Conservation (phyloP, 2,113 vertebrate genomes). For the Craseonycteris thonglongyai region DNA sequence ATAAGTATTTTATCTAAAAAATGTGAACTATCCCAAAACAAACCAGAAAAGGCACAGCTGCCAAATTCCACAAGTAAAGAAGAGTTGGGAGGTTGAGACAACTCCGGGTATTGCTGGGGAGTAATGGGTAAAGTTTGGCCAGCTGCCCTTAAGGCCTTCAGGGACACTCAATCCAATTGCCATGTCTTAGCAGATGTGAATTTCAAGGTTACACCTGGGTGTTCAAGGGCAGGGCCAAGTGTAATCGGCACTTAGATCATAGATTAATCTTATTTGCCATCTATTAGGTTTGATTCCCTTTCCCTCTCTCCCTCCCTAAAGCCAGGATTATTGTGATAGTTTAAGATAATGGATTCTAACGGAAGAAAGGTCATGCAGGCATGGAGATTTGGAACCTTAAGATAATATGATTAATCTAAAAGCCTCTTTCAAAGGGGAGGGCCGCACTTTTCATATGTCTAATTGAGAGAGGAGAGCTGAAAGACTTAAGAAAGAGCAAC, state of each 20-base stretch:
- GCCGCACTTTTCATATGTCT: slow-evolving; percentile 90
- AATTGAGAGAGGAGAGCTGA: slow-evolving; percentile 87
- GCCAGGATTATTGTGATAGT: slow-evolving; percentile 99
- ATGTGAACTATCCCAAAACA: slow-evolving; percentile 82
- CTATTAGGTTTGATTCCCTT: slow-evolving; percentile 99
- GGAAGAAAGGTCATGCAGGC: slow-evolving; percentile 96
- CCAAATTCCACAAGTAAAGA: slow-evolving; percentile 79
- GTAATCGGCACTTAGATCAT: slow-evolving; percentile 99
- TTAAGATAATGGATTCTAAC: slow-evolving; percentile 99
- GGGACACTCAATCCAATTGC: slow-evolving; percentile 95
- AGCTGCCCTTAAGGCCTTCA: slow-evolving; percentile 84
- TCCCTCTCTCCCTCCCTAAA: slow-evolving; percentile 95
- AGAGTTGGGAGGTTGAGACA: slow-evolving; percentile 73
- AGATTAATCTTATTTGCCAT: slow-evolving; percentile 99
- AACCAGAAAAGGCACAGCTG: slow-evolving; percentile 72
- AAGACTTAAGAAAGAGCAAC: slow-evolving; percentile 73
- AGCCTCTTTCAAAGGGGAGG: slow-evolving; percentile 95
- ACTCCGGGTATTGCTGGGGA: slow-evolving; percentile 81
- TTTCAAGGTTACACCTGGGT: slow-evolving; percentile 99
- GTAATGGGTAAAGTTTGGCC: slow-evolving; percentile 87
- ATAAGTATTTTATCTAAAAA: slow-evolving; percentile 82
- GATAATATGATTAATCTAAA: slow-evolving; percentile 99
- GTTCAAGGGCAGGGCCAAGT: slow-evolving; percentile 99
- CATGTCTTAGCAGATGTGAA: slow-evolving; percentile 92
- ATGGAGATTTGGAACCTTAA: slow-evolving; percentile 97